Evolutionary conservation across 1,140 invertebrate species (phyloP), one percentile per base, ranked within the genome.

Genomic region (Thaumetopoea pityocampa): DNA sequence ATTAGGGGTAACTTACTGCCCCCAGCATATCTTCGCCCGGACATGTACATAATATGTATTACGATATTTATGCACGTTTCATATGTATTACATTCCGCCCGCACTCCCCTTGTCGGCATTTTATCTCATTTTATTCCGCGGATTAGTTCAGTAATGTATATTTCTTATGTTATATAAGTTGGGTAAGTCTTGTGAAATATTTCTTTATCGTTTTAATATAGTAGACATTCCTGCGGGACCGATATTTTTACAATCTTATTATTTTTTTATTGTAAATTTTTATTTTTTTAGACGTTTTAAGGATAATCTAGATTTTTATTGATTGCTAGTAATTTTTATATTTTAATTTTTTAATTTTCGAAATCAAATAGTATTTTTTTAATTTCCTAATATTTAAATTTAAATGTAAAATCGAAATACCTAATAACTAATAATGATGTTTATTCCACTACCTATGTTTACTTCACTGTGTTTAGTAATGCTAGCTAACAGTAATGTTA

Each of bases 271-370:
- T 79, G 74, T 82, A 79, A 64, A 76, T 76, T 72, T 76, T 67
- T 78, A 73, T 74, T 79, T 76, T 77, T 71, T 82, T 78, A 82
- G 58, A 65, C 51, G 32, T 79, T 71, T 69, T 72, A 73, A 55
- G 55, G 40, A 24, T 45, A 46, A 73, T 72, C 65, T 67, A 70
- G 54, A 41, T 40, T 67, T 57, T 65, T 61, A 64, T 55, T 63
- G 43, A 41, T 41, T 41, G 24, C 37, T n/a, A 49, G 53, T 58
- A 60, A 49, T 47, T 66, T 72, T 69, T 60, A 47, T 32, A 51
- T 65, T 63, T 64, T 62, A 63, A 61, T 60, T 60, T 65, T 66
- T n/a, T n/a, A n/a, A n/a, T n/a, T n/a, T n/a, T n/a, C n/a, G n/a
- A n/a, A n/a, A n/a, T n/a, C n/a, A n/a, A n/a, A n/a, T n/a, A n/a